Percentiles rank a stretch among this genome's conserved stretches.
Conservation (phyloP, 2,113 vertebrate genomes). For the Oenanthe oenanthe region DNA sequence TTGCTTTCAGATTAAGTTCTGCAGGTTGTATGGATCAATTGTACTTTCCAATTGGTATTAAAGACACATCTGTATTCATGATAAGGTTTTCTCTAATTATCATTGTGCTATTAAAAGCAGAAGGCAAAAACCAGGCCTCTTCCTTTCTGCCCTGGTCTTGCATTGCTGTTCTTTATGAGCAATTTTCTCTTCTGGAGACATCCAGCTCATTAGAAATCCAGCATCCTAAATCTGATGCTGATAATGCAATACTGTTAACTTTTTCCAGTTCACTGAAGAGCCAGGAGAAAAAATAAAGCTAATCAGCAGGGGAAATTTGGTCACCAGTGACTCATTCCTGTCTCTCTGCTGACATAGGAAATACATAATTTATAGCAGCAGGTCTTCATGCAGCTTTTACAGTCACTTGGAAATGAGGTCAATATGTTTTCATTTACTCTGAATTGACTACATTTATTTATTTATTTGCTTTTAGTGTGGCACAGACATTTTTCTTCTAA, state of each 20-base stretch:
- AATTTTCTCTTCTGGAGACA: neutral
- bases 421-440: conserved; percentile 38
- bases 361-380: conserved; percentile 30
- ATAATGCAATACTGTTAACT: neutral
- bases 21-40: neutral
- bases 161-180: neutral
- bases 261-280: neutral
- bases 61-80: neutral
- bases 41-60: neutral
- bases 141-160: neutral
- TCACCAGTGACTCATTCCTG: neutral
- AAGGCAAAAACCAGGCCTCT: neutral
- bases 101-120: neutral
- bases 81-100: neutral
- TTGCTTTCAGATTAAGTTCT: neutral
- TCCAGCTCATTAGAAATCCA: neutral
- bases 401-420: conserved; percentile 29
- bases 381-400: neutral
- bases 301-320: neutral
- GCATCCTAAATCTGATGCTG: neutral
- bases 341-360: neutral
- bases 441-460: conserved; percentile 6
- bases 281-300: neutral
- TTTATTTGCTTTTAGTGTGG: neutral
- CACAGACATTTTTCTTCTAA: conserved; percentile 25